These are phyloP conservation scores for Entomobrya multifasciata DNA, from an alignment of 2,888 invertebrate genomes.

Conservation along the genomic window DNA sequence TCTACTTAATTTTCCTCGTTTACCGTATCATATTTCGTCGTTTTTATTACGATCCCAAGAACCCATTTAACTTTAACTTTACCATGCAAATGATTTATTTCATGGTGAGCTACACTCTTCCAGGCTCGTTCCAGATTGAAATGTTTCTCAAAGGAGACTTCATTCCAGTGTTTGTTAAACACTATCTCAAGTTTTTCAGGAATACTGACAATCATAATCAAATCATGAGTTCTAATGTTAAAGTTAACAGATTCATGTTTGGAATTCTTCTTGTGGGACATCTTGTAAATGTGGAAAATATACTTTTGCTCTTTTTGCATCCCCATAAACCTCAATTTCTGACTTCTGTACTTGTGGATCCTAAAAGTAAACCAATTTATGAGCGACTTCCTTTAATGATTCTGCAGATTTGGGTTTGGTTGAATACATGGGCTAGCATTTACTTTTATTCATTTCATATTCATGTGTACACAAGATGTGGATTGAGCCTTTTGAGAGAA, in stretches of 20 bases:
- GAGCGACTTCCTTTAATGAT: slow-evolving; percentile 3
- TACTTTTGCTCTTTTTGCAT: slow-evolving; percentile 34
- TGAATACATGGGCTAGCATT: slow-evolving; percentile 37
- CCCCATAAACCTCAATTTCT: slow-evolving; percentile 51
- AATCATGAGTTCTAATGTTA: neutral
- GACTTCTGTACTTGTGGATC: slow-evolving; percentile 49
- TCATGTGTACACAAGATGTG: slow-evolving; percentile 14
- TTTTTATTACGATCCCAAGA: slow-evolving; percentile 1
- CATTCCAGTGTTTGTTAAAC: slow-evolving; percentile 22
- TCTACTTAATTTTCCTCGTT: slow-evolving; percentile 5
- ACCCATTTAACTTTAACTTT: slow-evolving; percentile 16
- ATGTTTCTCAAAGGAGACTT: neutral
- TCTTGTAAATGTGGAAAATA: slow-evolving; percentile 26
- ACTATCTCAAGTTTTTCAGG: slow-evolving; percentile 43
- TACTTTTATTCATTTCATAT: slow-evolving; percentile 48
- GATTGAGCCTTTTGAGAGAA: neutral
- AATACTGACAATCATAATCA: neutral
- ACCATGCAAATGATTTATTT: slow-evolving; percentile 44
- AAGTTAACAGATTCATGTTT: slow-evolving; percentile 23
- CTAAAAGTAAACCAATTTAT: neutral
- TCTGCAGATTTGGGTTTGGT: slow-evolving; percentile 47
- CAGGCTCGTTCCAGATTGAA: neutral
- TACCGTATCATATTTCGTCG: neutral
- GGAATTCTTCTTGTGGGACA: neutral
- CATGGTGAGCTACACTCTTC: slow-evolving; percentile 27